Percentiles rank a stretch among this genome's conserved stretches.
Conservation (phyloP, 2,888 invertebrate species). For the Rhingia rostrata region DNA sequence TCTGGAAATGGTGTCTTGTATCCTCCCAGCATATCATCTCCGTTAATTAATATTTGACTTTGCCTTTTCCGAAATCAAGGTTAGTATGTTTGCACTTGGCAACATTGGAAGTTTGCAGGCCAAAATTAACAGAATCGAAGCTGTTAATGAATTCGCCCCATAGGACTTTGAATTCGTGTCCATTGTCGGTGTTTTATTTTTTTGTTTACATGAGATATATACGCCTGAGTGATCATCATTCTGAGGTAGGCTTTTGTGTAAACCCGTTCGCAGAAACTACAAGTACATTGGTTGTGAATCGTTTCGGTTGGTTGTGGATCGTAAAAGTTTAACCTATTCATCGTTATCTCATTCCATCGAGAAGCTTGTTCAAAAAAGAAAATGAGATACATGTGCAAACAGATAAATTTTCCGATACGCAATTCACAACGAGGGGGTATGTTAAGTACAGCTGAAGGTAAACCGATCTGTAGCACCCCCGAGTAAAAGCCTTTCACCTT, state of each 20-base stretch:
- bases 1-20: neutral
- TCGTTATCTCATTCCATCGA: neutral
- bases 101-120: conserved; percentile 24
- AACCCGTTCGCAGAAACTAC: neutral
- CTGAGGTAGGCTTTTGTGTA: conserved; percentile 1
- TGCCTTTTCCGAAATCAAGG: neutral
- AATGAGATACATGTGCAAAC: no score
- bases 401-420: no score
- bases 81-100: neutral
- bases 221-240: conserved; percentile 15
- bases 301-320: conserved; percentile 3
- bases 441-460: no score
- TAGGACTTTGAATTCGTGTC: conserved; percentile 12
- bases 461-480: no score
- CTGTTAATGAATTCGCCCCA: conserved; percentile 31
- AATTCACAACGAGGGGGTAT: no score
- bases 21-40: neutral
- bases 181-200: neutral
- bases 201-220: neutral
- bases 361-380: neutral
- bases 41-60: conserved; percentile 43
- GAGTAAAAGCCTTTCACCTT: no score
- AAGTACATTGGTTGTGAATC: neutral
- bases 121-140: conserved; percentile 1
- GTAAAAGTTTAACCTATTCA: neutral